Percentiles rank a stretch among this genome's conserved stretches.
phyloP scores from a whole-genome alignment of 1,140 invertebrate genomes.

The Heliothis subflexa region DNA sequence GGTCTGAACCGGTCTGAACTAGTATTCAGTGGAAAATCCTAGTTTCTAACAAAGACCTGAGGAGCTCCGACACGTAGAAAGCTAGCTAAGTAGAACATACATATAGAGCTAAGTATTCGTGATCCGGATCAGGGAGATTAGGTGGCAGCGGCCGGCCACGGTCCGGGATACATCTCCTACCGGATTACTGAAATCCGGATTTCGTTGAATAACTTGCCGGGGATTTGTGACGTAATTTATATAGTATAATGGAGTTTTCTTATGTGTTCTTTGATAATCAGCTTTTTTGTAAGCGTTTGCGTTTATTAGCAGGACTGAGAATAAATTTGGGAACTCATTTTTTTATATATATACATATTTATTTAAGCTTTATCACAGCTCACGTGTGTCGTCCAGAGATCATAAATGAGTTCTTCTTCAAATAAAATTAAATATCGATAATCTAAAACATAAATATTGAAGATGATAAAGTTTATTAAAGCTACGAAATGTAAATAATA shows the following conservation, averaged over 20 bases:
- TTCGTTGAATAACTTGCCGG: slow-evolving; percentile 76
- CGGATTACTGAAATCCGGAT: slow-evolving; percentile 78
- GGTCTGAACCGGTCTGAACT: slow-evolving; percentile 44
- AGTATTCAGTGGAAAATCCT: slow-evolving; percentile 45
- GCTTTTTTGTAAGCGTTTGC: not conserved
- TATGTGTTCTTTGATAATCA: slow-evolving; percentile 25
- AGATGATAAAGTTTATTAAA: slow-evolving; percentile 30
- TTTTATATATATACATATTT: no score
- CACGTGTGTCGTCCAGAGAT: not conserved
- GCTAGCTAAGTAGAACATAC: slow-evolving; percentile 56
- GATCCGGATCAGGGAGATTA: slow-evolving; percentile 77
- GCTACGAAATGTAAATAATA: slow-evolving; percentile 35
- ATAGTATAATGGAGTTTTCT: slow-evolving; percentile 58
- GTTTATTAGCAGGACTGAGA: not conserved
- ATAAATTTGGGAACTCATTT: not conserved
- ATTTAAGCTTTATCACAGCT: not conserved
- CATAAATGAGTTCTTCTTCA: not conserved
- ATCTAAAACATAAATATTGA: slow-evolving; percentile 21
- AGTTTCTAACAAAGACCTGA: slow-evolving; percentile 60
- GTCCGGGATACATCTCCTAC: slow-evolving; percentile 74
- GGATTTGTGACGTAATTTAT: slow-evolving; percentile 66
- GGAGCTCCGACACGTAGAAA: slow-evolving; percentile 50
- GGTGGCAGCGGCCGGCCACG: slow-evolving; percentile 71
- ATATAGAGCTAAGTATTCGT: slow-evolving; percentile 67
- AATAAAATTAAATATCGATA: slow-evolving; percentile 34